Evolutionary conservation across 2,888 invertebrate genomes (phyloP), one percentile per base, ranked within the genome.

Genomic region (Thera britannica): DNA sequence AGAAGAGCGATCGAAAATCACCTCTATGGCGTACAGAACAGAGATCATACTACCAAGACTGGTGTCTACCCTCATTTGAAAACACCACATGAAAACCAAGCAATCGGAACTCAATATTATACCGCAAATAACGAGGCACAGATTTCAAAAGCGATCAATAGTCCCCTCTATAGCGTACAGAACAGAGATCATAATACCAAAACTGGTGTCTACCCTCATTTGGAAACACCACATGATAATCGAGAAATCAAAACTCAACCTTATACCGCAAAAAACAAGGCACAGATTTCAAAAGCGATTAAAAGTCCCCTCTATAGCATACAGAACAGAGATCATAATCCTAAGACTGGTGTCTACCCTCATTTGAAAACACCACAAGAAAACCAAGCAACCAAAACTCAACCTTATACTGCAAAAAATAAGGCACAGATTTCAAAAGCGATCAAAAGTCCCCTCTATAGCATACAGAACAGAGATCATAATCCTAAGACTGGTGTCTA

Each of bases 121-220:
- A 1, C 23, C 23, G 23, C 23, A 23, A 23, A 23, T 1, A 23
- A 23, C 23, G 65, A 82, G 12, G 57, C 81, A 4, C 41, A 80
- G 56, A 84, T 86, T 0, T 67, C 77, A 6, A 72, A 85, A 60
- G 66, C 74, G 35, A 60, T 12, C 6, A 44, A 35, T 41, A 34
- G 34, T 41, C n/a, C 61, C 3, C 62, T 58, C 48, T 59, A 49
- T 12, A 23, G 0, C 12, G 6, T 9, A 54, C 46, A 46, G 2
- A 49, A 58, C 38, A 66, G n/a, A 9, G 62, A 3, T 2, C 2
- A n/a, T 12, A n/a, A n/a, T n/a, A 12, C 12, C 2, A 49, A 12
- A 12, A 49, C 2, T 3, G 12, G 12, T 49, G 0, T 49, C 49
- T 68, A 79, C 9, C 78, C 79, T 0, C 65, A 79, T 2, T 68